phyloP scores from a whole-genome alignment of 2,113 vertebrate species.

The Hoplias malabaricus region DNA sequence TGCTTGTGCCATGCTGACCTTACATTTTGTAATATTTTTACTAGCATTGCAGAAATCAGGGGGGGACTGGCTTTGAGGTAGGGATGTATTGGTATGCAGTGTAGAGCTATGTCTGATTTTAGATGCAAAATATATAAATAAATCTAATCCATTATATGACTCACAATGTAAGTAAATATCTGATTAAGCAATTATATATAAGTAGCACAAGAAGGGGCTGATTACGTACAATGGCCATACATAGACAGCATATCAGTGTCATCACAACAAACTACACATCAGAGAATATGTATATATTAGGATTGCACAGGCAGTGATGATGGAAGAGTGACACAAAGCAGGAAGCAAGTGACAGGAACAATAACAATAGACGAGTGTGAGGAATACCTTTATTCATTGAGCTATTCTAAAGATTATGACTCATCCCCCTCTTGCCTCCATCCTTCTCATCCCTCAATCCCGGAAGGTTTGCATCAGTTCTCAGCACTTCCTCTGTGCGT shows the following conservation, averaged over 20 bases:
- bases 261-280: not conserved
- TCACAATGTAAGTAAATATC: too few relatives aligned
- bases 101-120: too few relatives aligned
- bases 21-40: too few relatives aligned
- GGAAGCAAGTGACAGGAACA: not conserved
- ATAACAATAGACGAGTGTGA: not conserved
- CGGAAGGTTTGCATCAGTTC: constrained; percentile 28
- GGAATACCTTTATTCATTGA: constrained; percentile 36
- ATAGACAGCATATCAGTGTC: not conserved
- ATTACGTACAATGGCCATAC: too few relatives aligned
- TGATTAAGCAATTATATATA: too few relatives aligned
- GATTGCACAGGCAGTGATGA: not conserved
- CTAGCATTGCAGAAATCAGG: too few relatives aligned
- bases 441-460: constrained; percentile 19
- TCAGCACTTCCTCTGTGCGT: constrained; percentile 9
- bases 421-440: constrained; percentile 7
- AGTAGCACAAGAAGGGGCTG: too few relatives aligned
- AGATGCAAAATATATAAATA: too few relatives aligned
- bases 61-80: too few relatives aligned
- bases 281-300: constrained; percentile 1
- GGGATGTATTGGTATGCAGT: too few relatives aligned
- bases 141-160: too few relatives aligned
- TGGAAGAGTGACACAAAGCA: constrained; percentile 10
- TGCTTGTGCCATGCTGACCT: too few relatives aligned
- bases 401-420: constrained; percentile 42